Base-by-base conservation (phyloP, 2,888 invertebrate species). In the Caenorhabditis panamensis region DNA sequence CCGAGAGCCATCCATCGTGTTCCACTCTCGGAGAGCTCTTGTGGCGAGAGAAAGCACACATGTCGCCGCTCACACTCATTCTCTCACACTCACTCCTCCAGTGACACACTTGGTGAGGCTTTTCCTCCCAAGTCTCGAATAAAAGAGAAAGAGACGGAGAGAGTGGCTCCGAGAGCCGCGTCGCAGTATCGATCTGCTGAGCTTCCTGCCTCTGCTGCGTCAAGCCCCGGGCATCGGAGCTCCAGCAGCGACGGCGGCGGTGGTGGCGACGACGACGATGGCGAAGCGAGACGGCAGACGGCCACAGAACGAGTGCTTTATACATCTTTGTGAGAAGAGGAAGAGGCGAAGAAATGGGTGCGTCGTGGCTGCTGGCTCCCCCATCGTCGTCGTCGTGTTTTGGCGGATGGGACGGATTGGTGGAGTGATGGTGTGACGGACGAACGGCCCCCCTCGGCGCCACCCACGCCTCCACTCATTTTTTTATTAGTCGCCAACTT, bases 381-480 rank as follows among this genome's bases (percentile, higher is more conserved):
- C 20, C 63, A 36, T 18, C 41, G 49, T 58, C 49, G 51, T 66
- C 73, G 66, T 73, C 73, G 73, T 73, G 73, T 73, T 73, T 73
- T 73, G 73, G 73, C 73, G 73, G 73, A 73, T 73, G 72, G 71
- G 71, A 62, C 54, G 63, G 73, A 73, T 73, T 73, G 73, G 66
- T 66, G 73, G 73, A 63, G 73, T 73, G 73, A 73, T 73, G 73
- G 73, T 73, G 73, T 73, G 73, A 73, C 72, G 72, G 72, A 64
- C 73, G 73, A 64, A 73, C 64, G 73, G 41, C 58, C 73, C 59
- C 41, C 58, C 58, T 9, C 36, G n/a, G 44, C 28, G 11, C 69
- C 61, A 36, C 61, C 41, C 53, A 28, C 41, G 16, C 58, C 31
- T 44, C 58, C 37, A 61, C 62, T 64, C 72, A 56, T 64, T 73